These are phyloP conservation scores for Lepidothrix coronata DNA, from an alignment of 2,113 vertebrate species.

Conservation along the genomic window DNA sequence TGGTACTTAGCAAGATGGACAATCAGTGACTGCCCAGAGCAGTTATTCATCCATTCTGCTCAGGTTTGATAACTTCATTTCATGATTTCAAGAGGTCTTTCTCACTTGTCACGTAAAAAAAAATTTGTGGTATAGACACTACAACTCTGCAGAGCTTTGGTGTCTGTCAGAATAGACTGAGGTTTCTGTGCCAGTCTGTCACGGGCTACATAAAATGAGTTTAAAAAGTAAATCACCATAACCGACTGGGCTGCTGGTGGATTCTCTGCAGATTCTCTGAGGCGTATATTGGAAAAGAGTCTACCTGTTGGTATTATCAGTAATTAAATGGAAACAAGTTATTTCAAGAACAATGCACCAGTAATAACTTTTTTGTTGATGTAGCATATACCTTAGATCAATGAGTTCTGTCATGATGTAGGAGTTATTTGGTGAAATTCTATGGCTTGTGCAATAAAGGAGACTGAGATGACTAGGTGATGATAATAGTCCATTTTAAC, in stretches of 20 bases:
- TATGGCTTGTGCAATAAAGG: neutral
- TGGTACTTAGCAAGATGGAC: neutral
- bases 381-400: neutral
- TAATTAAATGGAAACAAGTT: neutral
- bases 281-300: neutral
- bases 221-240: neutral
- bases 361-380: neutral
- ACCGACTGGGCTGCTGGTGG: neutral
- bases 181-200: neutral
- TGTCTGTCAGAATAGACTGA: neutral
- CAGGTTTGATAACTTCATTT: neutral
- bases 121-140: neutral
- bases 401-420: neutral
- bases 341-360: neutral
- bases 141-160: neutral
- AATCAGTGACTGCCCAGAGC: neutral
- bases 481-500: neutral
- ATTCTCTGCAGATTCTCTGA: neutral
- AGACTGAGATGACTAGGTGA: neutral
- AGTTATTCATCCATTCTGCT: neutral
- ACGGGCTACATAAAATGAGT: neutral
- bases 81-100: neutral
- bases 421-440: neutral
- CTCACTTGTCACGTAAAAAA: neutral
- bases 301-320: neutral